Percentiles rank a stretch among this genome's conserved stretches.
These are phyloP conservation scores for Tenebrio molitor DNA, from an alignment of 1,140 invertebrate species.

Conservation along the genomic window DNA sequence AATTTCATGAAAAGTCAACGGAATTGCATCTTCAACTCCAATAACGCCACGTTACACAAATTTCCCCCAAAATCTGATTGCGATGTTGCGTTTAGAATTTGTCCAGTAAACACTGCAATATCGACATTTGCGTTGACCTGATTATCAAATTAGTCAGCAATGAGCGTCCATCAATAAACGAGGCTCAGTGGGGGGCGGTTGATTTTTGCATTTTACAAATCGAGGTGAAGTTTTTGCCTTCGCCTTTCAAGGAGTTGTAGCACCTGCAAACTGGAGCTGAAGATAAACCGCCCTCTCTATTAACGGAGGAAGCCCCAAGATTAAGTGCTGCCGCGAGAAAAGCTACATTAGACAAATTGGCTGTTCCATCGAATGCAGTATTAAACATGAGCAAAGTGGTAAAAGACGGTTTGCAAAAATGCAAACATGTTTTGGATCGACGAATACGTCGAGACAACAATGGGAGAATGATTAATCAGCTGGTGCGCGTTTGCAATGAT, in stretches of 20 bases:
- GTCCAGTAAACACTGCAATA: too few species aligned
- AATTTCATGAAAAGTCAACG: too few species aligned
- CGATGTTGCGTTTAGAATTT: too few species aligned
- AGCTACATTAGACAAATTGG: constrained; percentile 38
- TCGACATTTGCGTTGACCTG: too few species aligned
- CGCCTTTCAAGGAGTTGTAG: background rate
- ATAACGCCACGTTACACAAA: too few species aligned
- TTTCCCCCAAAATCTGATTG: too few species aligned
- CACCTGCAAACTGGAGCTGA: background rate
- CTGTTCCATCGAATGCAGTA: constrained; percentile 23
- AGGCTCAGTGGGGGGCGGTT: too few species aligned
- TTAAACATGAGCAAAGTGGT: background rate
- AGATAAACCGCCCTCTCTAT: constrained; percentile 11
- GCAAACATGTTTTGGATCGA: background rate
- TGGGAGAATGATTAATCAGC: background rate
- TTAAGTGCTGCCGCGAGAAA: constrained; percentile 11
- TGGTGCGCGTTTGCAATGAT: background rate
- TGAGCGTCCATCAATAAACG: too few species aligned
- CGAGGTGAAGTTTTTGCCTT: background rate
- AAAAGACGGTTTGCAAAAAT: too few species aligned
- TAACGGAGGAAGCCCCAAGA: constrained; percentile 15
- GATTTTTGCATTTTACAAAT: too few species aligned
- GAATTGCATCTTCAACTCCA: too few species aligned
- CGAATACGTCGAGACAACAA: background rate
- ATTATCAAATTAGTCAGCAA: too few species aligned